These are phyloP conservation scores for Bombus breviceps DNA, from an alignment of 1,140 invertebrate genomes.

Conservation along the genomic window DNA sequence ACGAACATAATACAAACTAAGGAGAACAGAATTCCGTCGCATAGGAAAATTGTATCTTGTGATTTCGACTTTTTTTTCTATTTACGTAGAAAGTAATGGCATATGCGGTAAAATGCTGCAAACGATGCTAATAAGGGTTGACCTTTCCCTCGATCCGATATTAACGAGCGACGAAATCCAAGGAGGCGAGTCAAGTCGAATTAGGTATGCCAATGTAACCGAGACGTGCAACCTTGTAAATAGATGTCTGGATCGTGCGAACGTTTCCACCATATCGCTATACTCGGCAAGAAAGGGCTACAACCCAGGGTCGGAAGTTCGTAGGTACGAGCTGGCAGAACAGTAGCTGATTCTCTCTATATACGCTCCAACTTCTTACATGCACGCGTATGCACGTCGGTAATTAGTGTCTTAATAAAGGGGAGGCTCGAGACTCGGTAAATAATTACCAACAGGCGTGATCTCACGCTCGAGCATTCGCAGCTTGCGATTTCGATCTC, in stretches of 20 bases:
- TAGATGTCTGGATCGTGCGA: slow-evolving; percentile 76
- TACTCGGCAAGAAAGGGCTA: slow-evolving; percentile 51
- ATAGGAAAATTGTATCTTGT: background rate
- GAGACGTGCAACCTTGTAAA: slow-evolving; percentile 77
- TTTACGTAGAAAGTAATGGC: background rate
- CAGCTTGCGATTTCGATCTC: slow-evolving; percentile 34
- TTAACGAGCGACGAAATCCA: slow-evolving; percentile 25
- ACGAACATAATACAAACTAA: background rate
- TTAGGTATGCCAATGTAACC: slow-evolving; percentile 65
- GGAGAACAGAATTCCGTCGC: background rate
- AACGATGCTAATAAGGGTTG: slow-evolving; percentile 37
- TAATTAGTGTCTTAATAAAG: slow-evolving; percentile 78
- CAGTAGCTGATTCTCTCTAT: slow-evolving; percentile 28
- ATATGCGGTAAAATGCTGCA: slow-evolving; percentile 25
- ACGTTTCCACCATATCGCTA: slow-evolving; percentile 44
- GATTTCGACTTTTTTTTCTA: background rate
- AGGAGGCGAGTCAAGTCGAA: slow-evolving; percentile 47
- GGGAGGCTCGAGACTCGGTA: slow-evolving; percentile 58
- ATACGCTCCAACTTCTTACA: slow-evolving; percentile 62
- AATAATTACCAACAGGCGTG: slow-evolving; percentile 71
- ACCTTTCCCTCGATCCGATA: slow-evolving; percentile 17
- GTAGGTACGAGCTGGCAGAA: slow-evolving; percentile 47
- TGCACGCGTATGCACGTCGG: slow-evolving; percentile 75
- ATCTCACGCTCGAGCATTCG: slow-evolving; percentile 47
- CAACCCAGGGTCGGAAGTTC: slow-evolving; percentile 68